phyloP scores from a whole-genome alignment of 2,888 invertebrate genomes.

The Didymodactylos carnosus region DNA sequence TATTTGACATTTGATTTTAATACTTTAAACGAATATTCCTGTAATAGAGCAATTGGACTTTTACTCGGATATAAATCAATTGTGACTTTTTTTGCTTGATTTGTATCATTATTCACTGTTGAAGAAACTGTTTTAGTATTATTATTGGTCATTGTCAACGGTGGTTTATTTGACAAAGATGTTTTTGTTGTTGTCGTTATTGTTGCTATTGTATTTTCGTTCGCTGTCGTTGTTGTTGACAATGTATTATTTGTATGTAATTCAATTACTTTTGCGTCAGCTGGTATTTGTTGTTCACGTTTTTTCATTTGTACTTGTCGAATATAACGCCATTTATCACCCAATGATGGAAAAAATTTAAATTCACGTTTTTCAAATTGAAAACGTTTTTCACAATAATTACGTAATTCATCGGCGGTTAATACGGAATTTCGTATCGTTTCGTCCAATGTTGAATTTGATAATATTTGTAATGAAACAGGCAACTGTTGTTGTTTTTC shows the following conservation, averaged over 20 bases:
- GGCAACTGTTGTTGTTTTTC: neutral
- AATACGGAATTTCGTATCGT: neutral
- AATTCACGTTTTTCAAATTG: neutral
- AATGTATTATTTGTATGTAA: neutral
- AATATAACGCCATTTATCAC: neutral
- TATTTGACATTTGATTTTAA: conserved; percentile 1
- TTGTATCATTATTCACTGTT: neutral
- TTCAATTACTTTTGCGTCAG: neutral
- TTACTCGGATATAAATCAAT: neutral
- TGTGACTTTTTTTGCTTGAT: neutral
- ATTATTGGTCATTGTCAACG: too few relatives aligned
- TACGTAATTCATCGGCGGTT: neutral
- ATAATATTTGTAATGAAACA: neutral
- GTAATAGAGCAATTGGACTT: conserved; percentile 6
- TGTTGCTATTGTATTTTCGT: too few relatives aligned
- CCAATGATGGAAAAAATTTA: neutral
- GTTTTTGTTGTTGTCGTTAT: neutral
- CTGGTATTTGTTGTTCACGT: neutral
- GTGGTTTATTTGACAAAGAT: too few relatives aligned
- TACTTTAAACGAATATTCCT: conserved; percentile 11
- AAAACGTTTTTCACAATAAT: neutral
- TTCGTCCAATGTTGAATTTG: neutral
- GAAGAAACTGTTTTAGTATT: neutral
- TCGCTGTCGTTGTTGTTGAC: neutral
- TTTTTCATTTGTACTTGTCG: neutral